phyloP scores from a whole-genome alignment of 2,113 vertebrate genomes.

The Dendropsophus ebraccatus region DNA sequence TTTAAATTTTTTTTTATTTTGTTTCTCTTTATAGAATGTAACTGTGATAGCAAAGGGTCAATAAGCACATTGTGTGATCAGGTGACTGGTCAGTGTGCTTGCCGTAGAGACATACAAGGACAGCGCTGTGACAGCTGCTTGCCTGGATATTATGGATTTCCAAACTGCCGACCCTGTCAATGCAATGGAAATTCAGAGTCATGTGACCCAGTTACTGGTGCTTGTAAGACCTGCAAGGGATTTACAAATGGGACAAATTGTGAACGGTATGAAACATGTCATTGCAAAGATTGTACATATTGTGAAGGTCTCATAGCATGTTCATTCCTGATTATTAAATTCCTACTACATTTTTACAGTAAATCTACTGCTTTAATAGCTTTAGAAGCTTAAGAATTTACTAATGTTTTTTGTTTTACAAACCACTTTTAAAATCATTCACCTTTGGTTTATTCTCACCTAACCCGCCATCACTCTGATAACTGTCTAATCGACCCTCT shows the following conservation, averaged over 20 bases:
- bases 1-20: no score
- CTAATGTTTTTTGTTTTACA: not conserved
- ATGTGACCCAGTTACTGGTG: conserved; percentile 75
- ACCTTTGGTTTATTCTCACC: no score
- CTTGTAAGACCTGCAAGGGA: conserved; percentile 73
- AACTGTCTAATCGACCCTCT: no score
- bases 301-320: not conserved
- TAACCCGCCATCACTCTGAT: no score
- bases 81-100: conserved; percentile 80
- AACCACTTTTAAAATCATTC: no score
- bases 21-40: conserved; percentile 72
- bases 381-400: not conserved
- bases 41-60: conserved; percentile 80
- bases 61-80: conserved; percentile 77
- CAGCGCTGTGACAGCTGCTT: conserved; percentile 77
- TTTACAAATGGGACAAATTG: conserved; percentile 76
- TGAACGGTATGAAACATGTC: conserved; percentile 71
- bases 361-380: not conserved
- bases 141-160: conserved; percentile 81
- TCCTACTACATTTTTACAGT: not conserved
- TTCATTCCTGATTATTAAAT: not conserved
- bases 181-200: conserved; percentile 77
- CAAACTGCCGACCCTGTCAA: conserved; percentile 75
- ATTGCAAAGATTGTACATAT: not conserved
- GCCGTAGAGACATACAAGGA: conserved; percentile 71